Evolutionary conservation across 2,113 vertebrate species (phyloP), one percentile per base, ranked within the genome.

Genomic region (Seriola quinqueradiata): DNA sequence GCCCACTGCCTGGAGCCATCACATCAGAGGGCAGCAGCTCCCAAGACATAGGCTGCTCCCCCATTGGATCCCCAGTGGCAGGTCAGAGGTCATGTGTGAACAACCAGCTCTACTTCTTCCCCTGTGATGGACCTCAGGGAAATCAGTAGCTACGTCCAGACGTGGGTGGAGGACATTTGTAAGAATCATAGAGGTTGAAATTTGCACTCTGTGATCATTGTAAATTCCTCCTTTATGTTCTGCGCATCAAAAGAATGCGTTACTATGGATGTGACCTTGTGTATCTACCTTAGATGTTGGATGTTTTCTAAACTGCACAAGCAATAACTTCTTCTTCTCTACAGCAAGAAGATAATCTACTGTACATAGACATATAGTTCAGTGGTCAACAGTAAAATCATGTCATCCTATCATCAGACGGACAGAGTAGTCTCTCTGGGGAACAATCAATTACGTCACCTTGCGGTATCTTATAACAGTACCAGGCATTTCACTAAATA

Each of bases 1-100:
- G 94, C 93, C 89, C 89, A 91, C 82, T 86, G 94, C 94, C 94
- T 94, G 84, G 67, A 95, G 94, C 94, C 94, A 94, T 94, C 92
- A 94, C 90, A 93, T 95, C 94, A 92, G 92, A 95, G 92, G 92
- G 84, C 92, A 90, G 86, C 82, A 77, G 75, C 90, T 92, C 92
- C 90, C 86, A 88, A 88, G 88, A 84, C 82, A 87, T 79, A 80
- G 76, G 44, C 87, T 75, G 60, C 84, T 77, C 84, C 83, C 89
- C 84, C 77, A 79, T 85, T 88, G 90, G 90, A 82, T 94, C 82
- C 86, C 78, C 61, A 84, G 84, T 91, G 77, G 92, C 77, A 77
- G 93, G 92, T 92, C 91, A 92, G 69, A 78, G 93, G 92, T 94
- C 88, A 89, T 87, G 61, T 86, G 92, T 92, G 89, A 93, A 93